Evolutionary conservation across 2,888 invertebrate species (phyloP), one percentile per base, ranked within the genome.

Genomic region (Polietes domitor): DNA sequence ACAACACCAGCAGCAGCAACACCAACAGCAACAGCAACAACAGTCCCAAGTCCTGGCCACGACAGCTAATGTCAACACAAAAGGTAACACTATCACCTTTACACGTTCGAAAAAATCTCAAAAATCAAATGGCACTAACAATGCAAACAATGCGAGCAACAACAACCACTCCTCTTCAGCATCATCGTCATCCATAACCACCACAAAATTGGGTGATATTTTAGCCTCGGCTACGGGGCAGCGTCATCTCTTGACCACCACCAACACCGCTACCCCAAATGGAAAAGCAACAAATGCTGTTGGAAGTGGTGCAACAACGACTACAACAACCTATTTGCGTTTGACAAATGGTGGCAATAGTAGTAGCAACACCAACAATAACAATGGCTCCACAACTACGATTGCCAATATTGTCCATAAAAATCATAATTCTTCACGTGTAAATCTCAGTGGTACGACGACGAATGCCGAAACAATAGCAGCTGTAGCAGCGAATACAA

Each of bases 271-370:
- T 41, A 77, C 70, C 63, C 61, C 26, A 53, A 84, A 74, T 80
- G 77, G 74, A 32, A 83, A 84, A 83, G 61, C 82, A 85, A 55
- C 79, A 84, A 82, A 74, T 75, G 78, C 77, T 50, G 41, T 28
- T 43, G 43, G 43, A 28, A 26, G 37, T 68, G 72, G 77, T 58
- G 43, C 47, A 47, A 85, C 89, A 81, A 87, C 89, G 77, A 86
- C 87, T 55, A 86, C 88, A 84, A 89, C 89, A 47, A 89, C 89
- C 12, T 89, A 89, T 76, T 85, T 90, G 79, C 88, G 90, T 86
- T 87, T 89, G 82, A 88, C 89, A 83, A 90, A 85, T 81, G 83
- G 76, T 24, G 80, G 71, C 21, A 63, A 10, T 37, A 73, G 9
- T 58, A 68, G 75, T 82, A 76, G 37, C 24, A 71, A 47, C 85